Conservation (phyloP, 64 coral and sea anemone genomes). For the Acropora yongei region DNA sequence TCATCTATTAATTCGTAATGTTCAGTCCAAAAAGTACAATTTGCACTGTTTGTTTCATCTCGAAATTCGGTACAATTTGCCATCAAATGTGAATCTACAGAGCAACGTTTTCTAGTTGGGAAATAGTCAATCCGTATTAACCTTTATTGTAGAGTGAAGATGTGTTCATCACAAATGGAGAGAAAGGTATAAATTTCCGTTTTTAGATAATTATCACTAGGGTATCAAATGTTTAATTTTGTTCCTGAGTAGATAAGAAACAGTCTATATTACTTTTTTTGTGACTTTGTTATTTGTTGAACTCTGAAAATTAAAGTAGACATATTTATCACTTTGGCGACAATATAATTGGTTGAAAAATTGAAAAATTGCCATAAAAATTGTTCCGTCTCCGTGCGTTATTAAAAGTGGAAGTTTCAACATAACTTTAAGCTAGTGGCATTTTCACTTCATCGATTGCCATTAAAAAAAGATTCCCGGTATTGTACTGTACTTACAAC, state of each 20-base stretch:
- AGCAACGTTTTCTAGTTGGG: too few relatives aligned
- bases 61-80: too few relatives aligned
- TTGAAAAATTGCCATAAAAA: not conserved
- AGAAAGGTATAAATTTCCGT: not conserved
- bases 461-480: not conserved
- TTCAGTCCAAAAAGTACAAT: too few relatives aligned
- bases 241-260: not conserved
- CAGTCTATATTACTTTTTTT: not conserved
- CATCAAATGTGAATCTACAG: too few relatives aligned
- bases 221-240: not conserved
- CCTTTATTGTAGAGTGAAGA: not conserved
- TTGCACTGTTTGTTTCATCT: too few relatives aligned
- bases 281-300: not conserved
- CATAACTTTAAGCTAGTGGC: not conserved
- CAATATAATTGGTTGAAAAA: not conserved
- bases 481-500: not conserved
- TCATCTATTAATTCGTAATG: too few relatives aligned
- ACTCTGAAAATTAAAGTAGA: not conserved
- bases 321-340: not conserved
- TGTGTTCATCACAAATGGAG: not conserved
- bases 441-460: not conserved
- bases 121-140: not conserved
- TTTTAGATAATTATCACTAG: not conserved
- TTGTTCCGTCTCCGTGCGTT: not conserved
- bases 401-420: not conserved